Evolutionary conservation across 2,888 invertebrate species (phyloP).

Genomic region (Allygus modestus): DNA sequence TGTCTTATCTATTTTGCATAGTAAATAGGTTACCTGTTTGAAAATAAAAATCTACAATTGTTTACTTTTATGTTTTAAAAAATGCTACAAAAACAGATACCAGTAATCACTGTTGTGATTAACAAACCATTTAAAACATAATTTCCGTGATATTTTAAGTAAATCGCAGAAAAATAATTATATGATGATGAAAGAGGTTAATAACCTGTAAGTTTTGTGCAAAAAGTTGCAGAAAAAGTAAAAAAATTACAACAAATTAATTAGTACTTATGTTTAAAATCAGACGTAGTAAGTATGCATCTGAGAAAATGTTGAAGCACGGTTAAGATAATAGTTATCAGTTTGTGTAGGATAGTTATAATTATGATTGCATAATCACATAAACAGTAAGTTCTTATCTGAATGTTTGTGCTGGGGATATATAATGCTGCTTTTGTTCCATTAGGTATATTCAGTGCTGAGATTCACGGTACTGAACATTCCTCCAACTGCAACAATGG

Average conservation of each 20-base stretch:
- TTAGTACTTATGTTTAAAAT: conserved; percentile 13
- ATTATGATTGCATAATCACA: neutral
- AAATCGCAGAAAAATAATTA: conserved; percentile 1
- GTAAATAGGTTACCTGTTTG: too few relatives aligned
- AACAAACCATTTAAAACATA: too few relatives aligned
- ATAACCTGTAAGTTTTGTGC: neutral
- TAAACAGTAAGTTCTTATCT: neutral
- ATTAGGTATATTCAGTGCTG: neutral
- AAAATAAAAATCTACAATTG: too few relatives aligned
- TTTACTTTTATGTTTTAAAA: too few relatives aligned
- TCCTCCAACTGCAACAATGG: neutral
- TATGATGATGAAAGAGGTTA: neutral
- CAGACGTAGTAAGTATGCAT: neutral
- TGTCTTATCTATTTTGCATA: too few relatives aligned
- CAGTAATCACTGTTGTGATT: too few relatives aligned
- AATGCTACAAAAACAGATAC: too few relatives aligned
- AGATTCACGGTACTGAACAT: neutral
- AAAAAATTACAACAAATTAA: neutral
- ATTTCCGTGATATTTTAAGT: neutral
- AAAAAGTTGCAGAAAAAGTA: neutral
- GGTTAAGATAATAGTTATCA: neutral
- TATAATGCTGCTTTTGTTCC: neutral
- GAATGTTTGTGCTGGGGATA: neutral
- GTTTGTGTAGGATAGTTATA: neutral
- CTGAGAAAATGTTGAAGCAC: too few relatives aligned